These are phyloP conservation scores for Drosophila merina DNA, from an alignment of 2,888 invertebrate genomes.

Conservation along the genomic window DNA sequence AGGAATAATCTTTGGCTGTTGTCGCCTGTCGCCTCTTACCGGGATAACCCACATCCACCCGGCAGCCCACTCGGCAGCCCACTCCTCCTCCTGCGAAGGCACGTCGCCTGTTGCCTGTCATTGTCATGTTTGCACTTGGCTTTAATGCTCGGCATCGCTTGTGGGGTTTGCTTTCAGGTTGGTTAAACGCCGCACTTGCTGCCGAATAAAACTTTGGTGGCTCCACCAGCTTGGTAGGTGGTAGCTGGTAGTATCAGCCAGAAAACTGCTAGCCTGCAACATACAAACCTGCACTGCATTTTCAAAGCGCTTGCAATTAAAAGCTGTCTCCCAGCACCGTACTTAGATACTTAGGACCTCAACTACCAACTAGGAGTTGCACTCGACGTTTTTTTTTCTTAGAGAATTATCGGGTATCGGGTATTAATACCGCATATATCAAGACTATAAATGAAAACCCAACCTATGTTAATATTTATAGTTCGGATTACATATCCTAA, in stretches of 20 bases:
- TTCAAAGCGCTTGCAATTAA: conserved; percentile 49
- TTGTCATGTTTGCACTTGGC: conserved; percentile 72
- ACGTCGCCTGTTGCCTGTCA: conserved; percentile 51
- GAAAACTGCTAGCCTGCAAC: conserved; percentile 4
- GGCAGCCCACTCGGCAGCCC: background rate
- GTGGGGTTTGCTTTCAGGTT: conserved; percentile 29
- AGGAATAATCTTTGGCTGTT: conserved; percentile 67
- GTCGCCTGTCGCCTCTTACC: conserved; percentile 55
- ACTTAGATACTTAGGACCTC: conserved; percentile 1
- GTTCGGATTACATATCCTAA: too few relatives aligned
- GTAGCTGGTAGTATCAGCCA: conserved; percentile 24
- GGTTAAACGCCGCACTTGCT: conserved; percentile 45
- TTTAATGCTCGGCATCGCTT: conserved; percentile 51
- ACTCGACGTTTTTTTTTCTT: too few relatives aligned
- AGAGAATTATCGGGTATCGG: too few relatives aligned
- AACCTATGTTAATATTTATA: too few relatives aligned
- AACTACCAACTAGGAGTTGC: background rate
- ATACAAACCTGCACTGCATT: conserved; percentile 43
- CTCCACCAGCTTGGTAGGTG: conserved; percentile 6
- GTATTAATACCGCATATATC: too few relatives aligned
- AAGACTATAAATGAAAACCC: too few relatives aligned
- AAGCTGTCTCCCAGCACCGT: conserved; percentile 24
- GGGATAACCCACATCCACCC: background rate
- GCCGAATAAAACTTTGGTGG: conserved; percentile 37
- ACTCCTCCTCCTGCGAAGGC: background rate